These are phyloP conservation scores for Sebastes kiyomatsui DNA, from an alignment of 2,797 vertebrate species.

Conservation along the genomic window DNA sequence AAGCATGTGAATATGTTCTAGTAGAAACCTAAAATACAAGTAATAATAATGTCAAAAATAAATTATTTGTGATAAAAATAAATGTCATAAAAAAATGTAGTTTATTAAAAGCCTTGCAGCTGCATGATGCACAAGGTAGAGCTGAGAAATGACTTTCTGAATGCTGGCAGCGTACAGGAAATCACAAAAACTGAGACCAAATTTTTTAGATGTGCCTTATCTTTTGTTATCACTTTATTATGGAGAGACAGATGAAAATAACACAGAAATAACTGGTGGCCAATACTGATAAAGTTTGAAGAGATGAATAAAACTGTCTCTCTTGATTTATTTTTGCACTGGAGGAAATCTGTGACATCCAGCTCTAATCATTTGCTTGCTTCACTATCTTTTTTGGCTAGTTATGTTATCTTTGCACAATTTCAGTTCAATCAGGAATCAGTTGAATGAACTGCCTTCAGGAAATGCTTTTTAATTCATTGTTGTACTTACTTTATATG, in stretches of 20 bases:
- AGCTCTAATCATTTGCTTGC: neutral
- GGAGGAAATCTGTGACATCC: neutral
- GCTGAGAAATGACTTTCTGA: neutral
- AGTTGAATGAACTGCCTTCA: neutral
- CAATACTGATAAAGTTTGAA: neutral
- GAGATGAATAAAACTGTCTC: neutral
- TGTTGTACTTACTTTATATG: neutral
- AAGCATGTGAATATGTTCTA: too few relatives aligned
- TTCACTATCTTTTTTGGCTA: neutral
- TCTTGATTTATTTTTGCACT: neutral
- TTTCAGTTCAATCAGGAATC: neutral
- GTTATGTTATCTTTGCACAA: neutral
- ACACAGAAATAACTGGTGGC: neutral
- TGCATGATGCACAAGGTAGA: neutral
- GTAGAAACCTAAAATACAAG: too few relatives aligned
- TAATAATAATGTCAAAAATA: too few relatives aligned
- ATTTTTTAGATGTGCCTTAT: constrained; percentile 4
- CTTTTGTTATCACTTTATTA: neutral
- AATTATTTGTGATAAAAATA: too few relatives aligned
- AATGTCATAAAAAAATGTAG: too few relatives aligned
- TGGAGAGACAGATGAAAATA: neutral
- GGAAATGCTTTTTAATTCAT: neutral
- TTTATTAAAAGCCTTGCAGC: neutral
- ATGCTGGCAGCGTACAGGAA: neutral
- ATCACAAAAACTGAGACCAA: neutral